phyloP scores from a whole-genome alignment of 2,113 vertebrate genomes.

The Anguilla rostrata region DNA sequence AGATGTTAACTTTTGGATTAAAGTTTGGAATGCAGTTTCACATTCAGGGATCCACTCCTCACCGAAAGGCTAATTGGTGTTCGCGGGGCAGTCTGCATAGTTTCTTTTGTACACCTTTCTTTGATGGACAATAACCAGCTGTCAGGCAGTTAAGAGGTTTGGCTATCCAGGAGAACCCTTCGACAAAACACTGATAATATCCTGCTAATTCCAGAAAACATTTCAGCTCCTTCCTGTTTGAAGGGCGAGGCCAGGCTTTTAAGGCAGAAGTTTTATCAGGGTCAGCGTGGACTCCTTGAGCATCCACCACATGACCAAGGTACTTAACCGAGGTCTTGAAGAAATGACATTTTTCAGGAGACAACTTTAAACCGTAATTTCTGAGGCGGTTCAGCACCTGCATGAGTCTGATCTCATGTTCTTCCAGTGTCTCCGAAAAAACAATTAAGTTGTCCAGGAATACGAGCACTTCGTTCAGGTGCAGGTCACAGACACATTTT shows the following conservation, averaged over 20 bases:
- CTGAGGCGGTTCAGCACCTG: background rate
- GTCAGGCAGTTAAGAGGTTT: conserved; percentile 3
- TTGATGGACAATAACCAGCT: background rate
- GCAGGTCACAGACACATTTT: background rate
- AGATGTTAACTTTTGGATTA: too few species aligned
- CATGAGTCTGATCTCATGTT: background rate
- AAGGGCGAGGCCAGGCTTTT: too few species aligned
- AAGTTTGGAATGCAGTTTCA: conserved; percentile 9
- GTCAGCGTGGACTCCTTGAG: too few species aligned
- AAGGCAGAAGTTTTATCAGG: too few species aligned
- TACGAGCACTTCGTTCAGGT: background rate
- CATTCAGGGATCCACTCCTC: background rate
- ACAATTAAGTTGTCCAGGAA: background rate
- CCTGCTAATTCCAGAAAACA: too few species aligned
- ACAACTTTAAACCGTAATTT: background rate
- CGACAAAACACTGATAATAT: conserved; percentile 14
- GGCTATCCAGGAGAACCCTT: conserved; percentile 6
- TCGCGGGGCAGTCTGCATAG: background rate
- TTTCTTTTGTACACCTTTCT: background rate
- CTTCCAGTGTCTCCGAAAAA: background rate
- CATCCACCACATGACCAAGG: too few species aligned
- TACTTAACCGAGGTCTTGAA: too few species aligned
- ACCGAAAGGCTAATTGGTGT: background rate
- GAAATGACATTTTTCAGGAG: too few species aligned
- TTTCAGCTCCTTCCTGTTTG: too few species aligned